A percentile compares a stretch with the other conserved stretches of the same genome.
These are phyloP conservation scores for Phengaris arion DNA, from an alignment of 2,888 invertebrate species.

Conservation along the genomic window DNA sequence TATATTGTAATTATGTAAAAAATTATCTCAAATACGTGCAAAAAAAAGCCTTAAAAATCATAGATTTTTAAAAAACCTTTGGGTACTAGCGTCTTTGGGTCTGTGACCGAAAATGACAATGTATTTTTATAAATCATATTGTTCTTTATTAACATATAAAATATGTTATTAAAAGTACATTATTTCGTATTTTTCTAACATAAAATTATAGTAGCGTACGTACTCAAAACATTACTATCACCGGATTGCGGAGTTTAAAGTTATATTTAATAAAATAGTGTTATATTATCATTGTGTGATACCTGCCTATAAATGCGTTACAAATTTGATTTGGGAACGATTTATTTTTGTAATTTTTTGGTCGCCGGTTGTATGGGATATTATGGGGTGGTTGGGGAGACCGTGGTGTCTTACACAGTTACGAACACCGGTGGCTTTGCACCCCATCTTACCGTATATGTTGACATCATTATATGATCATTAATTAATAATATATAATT, in stretches of 20 bases:
- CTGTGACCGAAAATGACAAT: constrained; percentile 64
- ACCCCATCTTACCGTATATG: neutral
- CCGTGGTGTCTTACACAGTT: neutral
- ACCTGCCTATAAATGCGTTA: constrained; percentile 55
- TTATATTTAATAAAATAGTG: constrained; percentile 49
- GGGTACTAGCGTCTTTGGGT: constrained; percentile 74
- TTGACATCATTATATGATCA: constrained; percentile 15
- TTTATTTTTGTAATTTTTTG: constrained; percentile 53
- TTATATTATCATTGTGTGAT: constrained; percentile 50
- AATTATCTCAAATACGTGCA: constrained; percentile 72
- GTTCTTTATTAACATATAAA: constrained; percentile 78
- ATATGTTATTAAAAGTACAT: constrained; percentile 79
- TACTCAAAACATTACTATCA: constrained; percentile 64
- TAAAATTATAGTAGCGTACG: constrained; percentile 65
- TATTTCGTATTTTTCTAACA: constrained; percentile 78
- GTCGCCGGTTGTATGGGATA: constrained; percentile 34
- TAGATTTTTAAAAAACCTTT: constrained; percentile 73
- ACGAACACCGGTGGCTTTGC: neutral
- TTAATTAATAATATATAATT: neutral
- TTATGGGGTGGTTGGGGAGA: neutral
- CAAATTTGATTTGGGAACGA: constrained; percentile 69
- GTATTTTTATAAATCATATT: constrained; percentile 79
- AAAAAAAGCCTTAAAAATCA: constrained; percentile 77
- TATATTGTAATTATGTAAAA: constrained; percentile 68
- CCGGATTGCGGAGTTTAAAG: constrained; percentile 65